Base-by-base conservation (phyloP, 1,140 invertebrate genomes). In the Apis laboriosa region DNA sequence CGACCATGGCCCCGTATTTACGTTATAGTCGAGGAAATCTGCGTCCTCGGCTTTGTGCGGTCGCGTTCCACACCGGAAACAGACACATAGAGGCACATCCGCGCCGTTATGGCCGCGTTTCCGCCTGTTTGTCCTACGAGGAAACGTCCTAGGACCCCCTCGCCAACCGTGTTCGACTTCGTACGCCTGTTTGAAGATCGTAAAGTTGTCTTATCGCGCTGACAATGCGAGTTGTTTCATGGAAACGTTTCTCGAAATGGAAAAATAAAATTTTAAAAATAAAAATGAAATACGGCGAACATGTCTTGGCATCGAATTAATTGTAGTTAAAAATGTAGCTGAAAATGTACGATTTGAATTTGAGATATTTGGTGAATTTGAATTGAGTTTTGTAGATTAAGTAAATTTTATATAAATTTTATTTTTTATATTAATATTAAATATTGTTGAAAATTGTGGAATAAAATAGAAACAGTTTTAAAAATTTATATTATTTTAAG, bases 11-110 rank as follows among this genome's bases (percentile, higher is more conserved):
- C 51, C 70, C 73, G 85, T 73, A 80, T 87, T 87, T 86, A 66
- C 75, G 81, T 87, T 86, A 84, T 70, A 76, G 81, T 53, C 78
- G 63, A 86, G 85, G 85, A 87, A 87, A 87, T 87, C 86, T 80
- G 68, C 76, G 76, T 78, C 12, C n/a, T 63, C 34, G 53, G 71
- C 24, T 19, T 17, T 55, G 63, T 70, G 55, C 51, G 53, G 7
- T 21, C 9, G 34, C 43, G 51, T 73, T 55, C 70, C 71, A 74
- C 51, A 51, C 49, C 70, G 55, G 19, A 71, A 73, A 85, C 80
- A 56, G 55, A 7, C 64, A 71, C 77, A 84, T 58, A 66, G 66
- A 75, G 71, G 63, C 74, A 77, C 80, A 87, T 84, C 86, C 77
- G 85, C 68, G 78, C 82, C 82, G 86, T 88, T 87, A 84, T 81